Percentiles rank a stretch among this genome's conserved stretches.
Evolutionary conservation across 2,113 vertebrate species (phyloP).

Genomic region (Australoheros scitulus): DNA sequence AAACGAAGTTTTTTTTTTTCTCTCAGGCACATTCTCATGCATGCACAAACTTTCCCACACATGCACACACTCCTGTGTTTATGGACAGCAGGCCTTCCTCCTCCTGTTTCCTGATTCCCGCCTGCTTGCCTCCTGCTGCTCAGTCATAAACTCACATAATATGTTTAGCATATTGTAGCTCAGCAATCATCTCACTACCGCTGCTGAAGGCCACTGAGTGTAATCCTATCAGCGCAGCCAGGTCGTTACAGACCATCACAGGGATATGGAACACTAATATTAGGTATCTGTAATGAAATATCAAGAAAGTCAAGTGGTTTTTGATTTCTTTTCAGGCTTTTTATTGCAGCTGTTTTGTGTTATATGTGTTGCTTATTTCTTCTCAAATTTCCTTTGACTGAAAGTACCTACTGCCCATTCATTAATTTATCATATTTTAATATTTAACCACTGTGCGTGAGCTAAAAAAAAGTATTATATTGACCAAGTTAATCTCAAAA

Average conservation of each 20-base stretch:
- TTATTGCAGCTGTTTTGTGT: constrained; percentile 37
- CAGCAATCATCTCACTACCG: constrained; percentile 28
- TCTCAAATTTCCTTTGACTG: not conserved
- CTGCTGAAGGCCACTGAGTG: constrained; percentile 67
- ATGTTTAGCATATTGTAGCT: constrained; percentile 71
- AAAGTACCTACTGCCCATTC: not conserved
- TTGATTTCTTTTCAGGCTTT: constrained; percentile 45
- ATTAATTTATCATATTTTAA: not conserved
- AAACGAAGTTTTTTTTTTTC: not conserved
- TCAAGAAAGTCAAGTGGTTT: constrained; percentile 25
- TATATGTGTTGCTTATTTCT: not conserved
- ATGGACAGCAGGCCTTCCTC: constrained; percentile 58
- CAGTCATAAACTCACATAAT: constrained; percentile 75
- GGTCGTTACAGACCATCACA: constrained; percentile 17
- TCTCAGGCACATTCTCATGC: not conserved
- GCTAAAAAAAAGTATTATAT: not conserved
- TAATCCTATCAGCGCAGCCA: constrained; percentile 37
- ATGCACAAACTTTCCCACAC: constrained; percentile 10
- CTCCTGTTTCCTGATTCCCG: constrained; percentile 57
- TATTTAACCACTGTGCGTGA: not conserved
- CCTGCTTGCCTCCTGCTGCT: constrained; percentile 58
- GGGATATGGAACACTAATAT: constrained; percentile 43
- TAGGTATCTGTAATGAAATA: constrained; percentile 26
- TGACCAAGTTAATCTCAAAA: not conserved
- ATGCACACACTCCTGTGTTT: constrained; percentile 33